Percentiles rank a stretch among this genome's conserved stretches.
Conservation (phyloP, 92 coral and sea anemone species). For the Plumapathes pennacea region DNA sequence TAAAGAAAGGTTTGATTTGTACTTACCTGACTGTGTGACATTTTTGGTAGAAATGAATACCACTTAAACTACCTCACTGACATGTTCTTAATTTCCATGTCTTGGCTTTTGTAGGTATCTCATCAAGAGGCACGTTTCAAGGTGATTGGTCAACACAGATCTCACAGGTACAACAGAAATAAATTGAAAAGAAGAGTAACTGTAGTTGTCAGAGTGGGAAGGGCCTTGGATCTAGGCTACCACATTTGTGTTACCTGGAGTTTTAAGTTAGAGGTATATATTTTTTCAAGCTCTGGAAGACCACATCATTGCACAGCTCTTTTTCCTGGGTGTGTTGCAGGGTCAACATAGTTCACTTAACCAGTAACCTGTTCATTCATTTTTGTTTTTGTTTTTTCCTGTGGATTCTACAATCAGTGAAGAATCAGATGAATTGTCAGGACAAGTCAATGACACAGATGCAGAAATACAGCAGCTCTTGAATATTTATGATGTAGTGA, state of each 20-base stretch:
- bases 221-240: too few species aligned
- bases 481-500: slow-evolving; percentile 74
- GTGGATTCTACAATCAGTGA: neutral
- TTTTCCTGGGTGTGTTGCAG: too few species aligned
- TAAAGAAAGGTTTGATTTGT: slow-evolving; percentile 1
- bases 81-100: neutral
- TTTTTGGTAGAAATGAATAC: neutral
- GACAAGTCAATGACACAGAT: slow-evolving; percentile 7
- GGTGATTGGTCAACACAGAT: slow-evolving; percentile 69
- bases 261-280: too few species aligned
- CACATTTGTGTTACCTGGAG: too few species aligned
- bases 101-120: slow-evolving; percentile 35
- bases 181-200: too few species aligned
- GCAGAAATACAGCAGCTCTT: slow-evolving; percentile 75
- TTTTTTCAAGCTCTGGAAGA: too few species aligned
- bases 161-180: too few species aligned
- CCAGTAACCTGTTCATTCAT: neutral
- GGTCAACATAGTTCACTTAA: neutral
- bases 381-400: neutral
- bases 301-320: too few species aligned
- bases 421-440: neutral
- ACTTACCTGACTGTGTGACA: neutral
- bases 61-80: neutral
- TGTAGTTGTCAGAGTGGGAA: too few species aligned
- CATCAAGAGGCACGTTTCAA: slow-evolving; percentile 89